These are phyloP conservation scores for Typhlomys cinereus DNA, from an alignment of 2,113 vertebrate genomes.

Conservation along the genomic window DNA sequence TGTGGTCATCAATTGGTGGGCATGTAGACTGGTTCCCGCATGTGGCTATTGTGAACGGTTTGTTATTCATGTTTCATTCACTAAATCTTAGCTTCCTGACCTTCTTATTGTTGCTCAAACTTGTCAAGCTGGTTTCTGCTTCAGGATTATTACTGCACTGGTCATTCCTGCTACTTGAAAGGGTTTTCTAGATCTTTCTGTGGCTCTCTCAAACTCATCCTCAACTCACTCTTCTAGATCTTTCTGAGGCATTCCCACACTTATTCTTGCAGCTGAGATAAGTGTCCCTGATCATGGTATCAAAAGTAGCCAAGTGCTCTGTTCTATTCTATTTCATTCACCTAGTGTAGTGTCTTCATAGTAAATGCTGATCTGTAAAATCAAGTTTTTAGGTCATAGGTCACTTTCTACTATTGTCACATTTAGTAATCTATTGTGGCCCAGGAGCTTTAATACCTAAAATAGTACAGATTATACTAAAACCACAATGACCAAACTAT, in stretches of 20 bases:
- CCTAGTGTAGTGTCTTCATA: slow-evolving; percentile 4
- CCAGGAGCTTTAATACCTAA: background rate
- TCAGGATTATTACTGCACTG: background rate
- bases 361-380: background rate
- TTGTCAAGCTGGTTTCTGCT: slow-evolving; percentile 1
- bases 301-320: background rate
- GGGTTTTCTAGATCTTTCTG: background rate
- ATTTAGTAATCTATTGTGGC: background rate
- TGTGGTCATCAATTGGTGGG: background rate
- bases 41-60: background rate
- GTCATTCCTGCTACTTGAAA: background rate
- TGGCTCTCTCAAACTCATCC: background rate
- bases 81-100: background rate
- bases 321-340: background rate
- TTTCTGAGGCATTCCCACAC: no score
- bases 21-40: background rate
- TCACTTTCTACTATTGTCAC: slow-evolving; percentile 17
- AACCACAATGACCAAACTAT: slow-evolving; percentile 25
- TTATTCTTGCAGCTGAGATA: background rate
- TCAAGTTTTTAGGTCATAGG: background rate
- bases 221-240: background rate
- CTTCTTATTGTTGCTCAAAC: background rate
- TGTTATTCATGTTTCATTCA: background rate
- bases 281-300: background rate
- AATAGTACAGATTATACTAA: background rate